These are phyloP conservation scores for Pygocentrus nattereri DNA, from an alignment of 2,797 vertebrate species.

Conservation along the genomic window DNA sequence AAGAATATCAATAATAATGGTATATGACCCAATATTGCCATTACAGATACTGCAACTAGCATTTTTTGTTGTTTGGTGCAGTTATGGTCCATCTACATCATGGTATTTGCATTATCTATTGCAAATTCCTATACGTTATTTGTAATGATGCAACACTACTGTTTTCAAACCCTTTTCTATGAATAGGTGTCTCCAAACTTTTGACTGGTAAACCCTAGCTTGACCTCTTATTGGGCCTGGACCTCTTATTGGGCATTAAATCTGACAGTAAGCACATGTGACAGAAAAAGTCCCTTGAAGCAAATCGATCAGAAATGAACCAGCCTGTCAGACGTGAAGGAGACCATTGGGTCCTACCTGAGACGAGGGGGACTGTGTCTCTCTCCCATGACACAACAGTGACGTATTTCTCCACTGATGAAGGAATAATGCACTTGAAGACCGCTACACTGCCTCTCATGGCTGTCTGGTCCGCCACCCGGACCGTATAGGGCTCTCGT, in stretches of 20 bases:
- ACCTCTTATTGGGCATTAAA: not conserved
- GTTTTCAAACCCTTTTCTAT: too few species aligned
- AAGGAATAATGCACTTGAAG: slow-evolving; percentile 99
- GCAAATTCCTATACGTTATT: too few species aligned
- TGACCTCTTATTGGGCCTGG: not conserved
- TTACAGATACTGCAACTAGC: too few species aligned
- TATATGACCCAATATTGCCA: too few species aligned
- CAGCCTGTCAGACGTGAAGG: not conserved
- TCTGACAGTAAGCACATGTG: not conserved
- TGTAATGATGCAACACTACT: too few species aligned
- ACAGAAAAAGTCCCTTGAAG: not conserved
- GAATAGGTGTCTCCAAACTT: not conserved
- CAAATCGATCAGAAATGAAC: not conserved
- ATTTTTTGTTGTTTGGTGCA: too few species aligned
- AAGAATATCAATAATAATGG: too few species aligned
- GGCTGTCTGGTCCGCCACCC: slow-evolving; percentile 99
- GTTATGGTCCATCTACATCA: too few species aligned
- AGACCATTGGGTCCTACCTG: slow-evolving; percentile 85
- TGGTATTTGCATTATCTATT: too few species aligned
- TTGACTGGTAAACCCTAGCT: not conserved
- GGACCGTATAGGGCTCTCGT: slow-evolving; percentile 98
- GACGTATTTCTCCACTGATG: slow-evolving; percentile 97
- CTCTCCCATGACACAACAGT: slow-evolving; percentile 99
- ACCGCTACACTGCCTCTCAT: slow-evolving; percentile 99
- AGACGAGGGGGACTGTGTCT: slow-evolving; percentile 98